A percentile compares a stretch with the other conserved stretches of the same genome.
Evolutionary conservation across 2,797 vertebrate genomes (phyloP).

Genomic region (Rhyacichthys aspro): DNA sequence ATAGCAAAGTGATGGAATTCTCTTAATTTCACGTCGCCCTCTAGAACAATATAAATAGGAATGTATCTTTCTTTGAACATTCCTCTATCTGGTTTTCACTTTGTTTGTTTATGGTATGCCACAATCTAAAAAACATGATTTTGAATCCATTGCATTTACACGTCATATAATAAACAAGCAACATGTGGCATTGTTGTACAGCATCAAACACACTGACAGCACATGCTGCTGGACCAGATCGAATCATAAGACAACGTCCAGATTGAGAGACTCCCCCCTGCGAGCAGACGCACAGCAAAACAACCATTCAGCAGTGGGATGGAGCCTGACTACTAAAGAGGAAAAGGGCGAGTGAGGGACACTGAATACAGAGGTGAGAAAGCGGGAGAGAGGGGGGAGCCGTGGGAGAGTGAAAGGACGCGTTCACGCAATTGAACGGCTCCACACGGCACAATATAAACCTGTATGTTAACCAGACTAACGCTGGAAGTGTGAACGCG

Average conservation of each 20-base stretch:
- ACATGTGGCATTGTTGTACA: slow-evolving; percentile 62
- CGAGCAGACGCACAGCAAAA: slow-evolving; percentile 77
- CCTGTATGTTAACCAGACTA: slow-evolving; percentile 78
- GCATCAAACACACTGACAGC: slow-evolving; percentile 19
- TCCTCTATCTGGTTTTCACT: background rate
- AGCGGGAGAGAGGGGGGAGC: slow-evolving; percentile 46
- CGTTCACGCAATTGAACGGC: slow-evolving; percentile 72
- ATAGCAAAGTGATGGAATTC: no score
- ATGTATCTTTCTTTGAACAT: background rate
- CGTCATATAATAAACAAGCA: slow-evolving; percentile 41
- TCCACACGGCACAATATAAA: slow-evolving; percentile 80
- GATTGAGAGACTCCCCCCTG: slow-evolving; percentile 71
- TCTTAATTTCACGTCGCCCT: no score
- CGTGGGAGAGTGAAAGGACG: slow-evolving; percentile 63
- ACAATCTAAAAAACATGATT: slow-evolving; percentile 9
- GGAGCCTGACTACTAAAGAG: slow-evolving; percentile 89
- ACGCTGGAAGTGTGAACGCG: slow-evolving; percentile 66
- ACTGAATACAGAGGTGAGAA: slow-evolving; percentile 31
- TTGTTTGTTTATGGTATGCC: slow-evolving; percentile 10
- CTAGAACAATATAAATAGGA: no score
- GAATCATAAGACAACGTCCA: slow-evolving; percentile 57
- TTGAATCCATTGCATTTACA: background rate
- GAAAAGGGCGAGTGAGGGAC: slow-evolving; percentile 64
- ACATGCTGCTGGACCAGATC: slow-evolving; percentile 36
- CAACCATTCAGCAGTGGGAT: slow-evolving; percentile 86